These are phyloP conservation scores for Hemistola chrysoprasaria DNA, from an alignment of 2,888 invertebrate genomes.

Conservation along the genomic window DNA sequence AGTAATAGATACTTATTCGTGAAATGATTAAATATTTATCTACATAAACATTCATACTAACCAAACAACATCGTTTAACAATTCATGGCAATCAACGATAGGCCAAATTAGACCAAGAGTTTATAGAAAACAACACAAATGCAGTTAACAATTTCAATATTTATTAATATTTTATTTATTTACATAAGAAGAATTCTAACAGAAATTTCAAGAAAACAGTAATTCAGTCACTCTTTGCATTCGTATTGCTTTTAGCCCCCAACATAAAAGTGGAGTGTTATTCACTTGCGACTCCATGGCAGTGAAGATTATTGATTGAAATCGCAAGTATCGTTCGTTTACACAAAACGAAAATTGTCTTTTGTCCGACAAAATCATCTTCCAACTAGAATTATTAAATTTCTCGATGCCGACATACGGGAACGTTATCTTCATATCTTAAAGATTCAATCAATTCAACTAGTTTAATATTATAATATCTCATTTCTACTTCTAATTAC, in stretches of 20 bases:
- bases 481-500: constrained; percentile 53
- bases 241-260: too few relatives aligned
- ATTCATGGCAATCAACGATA: constrained; percentile 18
- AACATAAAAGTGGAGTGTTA: not conserved
- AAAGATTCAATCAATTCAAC: constrained; percentile 40
- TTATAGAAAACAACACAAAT: constrained; percentile 12
- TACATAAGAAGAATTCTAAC: not conserved
- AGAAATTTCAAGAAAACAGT: constrained; percentile 1
- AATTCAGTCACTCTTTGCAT: constrained; percentile 14
- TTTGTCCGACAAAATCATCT: constrained; percentile 67
- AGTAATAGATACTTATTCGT: constrained; percentile 7
- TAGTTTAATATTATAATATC: constrained; percentile 39
- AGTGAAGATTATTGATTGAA: constrained; percentile 21
- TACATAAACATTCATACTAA: constrained; percentile 26
- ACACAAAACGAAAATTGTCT: constrained; percentile 54
- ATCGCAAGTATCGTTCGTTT: constrained; percentile 27
- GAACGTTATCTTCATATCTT: constrained; percentile 31
- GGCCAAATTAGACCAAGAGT: constrained; percentile 14
- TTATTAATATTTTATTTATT: constrained; percentile 10
- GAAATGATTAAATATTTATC: constrained; percentile 15
- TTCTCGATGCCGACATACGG: constrained; percentile 12
- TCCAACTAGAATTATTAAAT: constrained; percentile 27
- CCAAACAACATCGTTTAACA: constrained; percentile 25
- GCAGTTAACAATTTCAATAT: constrained; percentile 4
- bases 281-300: constrained; percentile 17